Evolutionary conservation across 2,797 vertebrate species (phyloP).

Genomic region (Crypturellus tataupa): DNA sequence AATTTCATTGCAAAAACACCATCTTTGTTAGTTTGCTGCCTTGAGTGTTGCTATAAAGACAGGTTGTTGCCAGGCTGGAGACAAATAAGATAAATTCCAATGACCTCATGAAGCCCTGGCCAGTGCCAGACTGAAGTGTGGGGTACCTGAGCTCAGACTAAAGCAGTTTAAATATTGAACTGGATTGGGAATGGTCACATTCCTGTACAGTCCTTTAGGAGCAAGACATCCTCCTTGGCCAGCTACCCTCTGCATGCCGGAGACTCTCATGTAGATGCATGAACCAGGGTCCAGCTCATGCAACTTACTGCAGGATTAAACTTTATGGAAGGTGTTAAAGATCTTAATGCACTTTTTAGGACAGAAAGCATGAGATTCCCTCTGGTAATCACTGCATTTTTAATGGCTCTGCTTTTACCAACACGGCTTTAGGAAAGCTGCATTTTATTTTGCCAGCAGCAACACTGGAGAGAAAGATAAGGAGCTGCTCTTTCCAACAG

Average conservation of each 20-base stretch:
- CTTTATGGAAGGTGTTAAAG: conserved; percentile 11
- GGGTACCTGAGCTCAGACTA: background rate
- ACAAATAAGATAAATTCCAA: conserved; percentile 16
- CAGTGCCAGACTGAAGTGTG: background rate
- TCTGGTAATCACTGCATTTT: background rate
- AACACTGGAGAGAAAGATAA: background rate
- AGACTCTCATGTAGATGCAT: background rate
- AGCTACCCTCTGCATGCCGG: background rate
- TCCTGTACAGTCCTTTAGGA: background rate
- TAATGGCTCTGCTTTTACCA: background rate
- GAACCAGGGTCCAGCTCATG: background rate
- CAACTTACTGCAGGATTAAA: background rate
- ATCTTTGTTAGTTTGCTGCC: conserved; percentile 37
- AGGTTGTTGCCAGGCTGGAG: background rate
- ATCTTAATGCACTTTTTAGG: background rate
- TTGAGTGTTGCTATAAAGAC: conserved; percentile 22
- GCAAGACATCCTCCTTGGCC: background rate
- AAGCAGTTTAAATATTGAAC: background rate
- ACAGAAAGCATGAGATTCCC: background rate
- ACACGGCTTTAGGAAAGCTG: background rate
- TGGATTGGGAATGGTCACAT: background rate
- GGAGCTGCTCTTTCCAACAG: background rate
- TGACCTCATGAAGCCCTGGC: background rate
- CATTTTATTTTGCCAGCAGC: background rate
- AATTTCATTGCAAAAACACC: conserved; percentile 44